These are phyloP conservation scores for Tarsius wallacei DNA, from an alignment of 2,797 vertebrate genomes.

Conservation along the genomic window DNA sequence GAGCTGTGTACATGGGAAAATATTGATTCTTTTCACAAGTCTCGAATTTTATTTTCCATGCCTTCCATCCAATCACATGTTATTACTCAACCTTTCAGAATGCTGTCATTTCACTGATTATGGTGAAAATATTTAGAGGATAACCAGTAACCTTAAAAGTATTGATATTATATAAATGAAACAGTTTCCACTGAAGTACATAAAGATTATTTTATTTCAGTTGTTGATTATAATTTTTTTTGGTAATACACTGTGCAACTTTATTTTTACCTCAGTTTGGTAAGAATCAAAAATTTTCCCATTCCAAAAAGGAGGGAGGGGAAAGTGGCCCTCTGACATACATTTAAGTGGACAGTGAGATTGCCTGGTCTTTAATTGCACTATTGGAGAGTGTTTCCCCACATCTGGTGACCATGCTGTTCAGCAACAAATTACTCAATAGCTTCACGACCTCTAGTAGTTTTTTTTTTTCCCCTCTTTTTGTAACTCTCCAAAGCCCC, in stretches of 20 bases:
- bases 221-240: not conserved
- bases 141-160: not conserved
- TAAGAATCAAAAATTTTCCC: constrained; percentile 47
- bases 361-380: constrained; percentile 30
- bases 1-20: not conserved
- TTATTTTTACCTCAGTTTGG: not conserved
- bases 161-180: not conserved
- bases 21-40: not conserved
- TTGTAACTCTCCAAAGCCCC: not conserved
- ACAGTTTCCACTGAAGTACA: not conserved
- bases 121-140: not conserved
- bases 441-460: not conserved
- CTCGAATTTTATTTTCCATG: not conserved
- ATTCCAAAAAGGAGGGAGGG: not conserved
- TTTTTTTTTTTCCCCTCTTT: not conserved
- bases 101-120: not conserved
- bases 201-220: not conserved
- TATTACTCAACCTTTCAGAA: constrained; percentile 1
- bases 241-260: not conserved
- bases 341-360: not conserved
- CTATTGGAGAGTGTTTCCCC: constrained; percentile 48
- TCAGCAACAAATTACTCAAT: constrained; percentile 40
- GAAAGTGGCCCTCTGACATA: not conserved
- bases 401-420: constrained; percentile 70
- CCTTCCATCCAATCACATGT: not conserved